Percentiles rank a stretch among this genome's conserved stretches.
Evolutionary conservation across 2,113 vertebrate species (phyloP).

Genomic region (Dicaeum eximium): DNA sequence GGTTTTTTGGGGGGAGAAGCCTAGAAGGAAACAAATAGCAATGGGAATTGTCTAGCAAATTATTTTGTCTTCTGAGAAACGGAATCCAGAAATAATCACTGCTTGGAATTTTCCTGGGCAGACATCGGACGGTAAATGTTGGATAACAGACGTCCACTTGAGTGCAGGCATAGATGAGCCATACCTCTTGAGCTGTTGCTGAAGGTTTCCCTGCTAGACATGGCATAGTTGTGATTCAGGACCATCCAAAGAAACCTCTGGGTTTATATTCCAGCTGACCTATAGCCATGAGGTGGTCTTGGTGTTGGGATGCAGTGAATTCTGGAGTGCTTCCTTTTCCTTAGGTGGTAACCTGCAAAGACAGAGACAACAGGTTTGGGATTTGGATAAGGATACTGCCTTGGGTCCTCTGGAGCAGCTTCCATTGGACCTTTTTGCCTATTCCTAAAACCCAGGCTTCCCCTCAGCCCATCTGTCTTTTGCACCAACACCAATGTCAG

Average conservation of each 20-base stretch:
- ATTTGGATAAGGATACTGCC: background rate
- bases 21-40: background rate
- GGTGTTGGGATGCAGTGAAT: background rate
- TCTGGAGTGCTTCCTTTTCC: background rate
- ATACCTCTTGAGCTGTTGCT: background rate
- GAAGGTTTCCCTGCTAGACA: background rate
- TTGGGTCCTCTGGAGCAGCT: background rate
- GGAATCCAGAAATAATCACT: background rate
- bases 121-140: background rate
- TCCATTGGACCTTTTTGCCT: background rate
- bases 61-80: background rate
- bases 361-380: background rate
- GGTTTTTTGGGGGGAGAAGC: rapidly evolving
- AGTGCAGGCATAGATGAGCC: background rate
- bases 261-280: background rate
- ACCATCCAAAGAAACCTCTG: background rate
- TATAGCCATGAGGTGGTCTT: background rate
- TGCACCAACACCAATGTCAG: background rate
- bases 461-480: background rate
- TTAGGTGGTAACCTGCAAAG: background rate
- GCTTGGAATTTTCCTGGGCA: background rate
- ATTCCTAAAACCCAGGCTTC: background rate
- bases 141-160: background rate
- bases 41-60: background rate
- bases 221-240: background rate